Conservation (phyloP, 2,113 vertebrate species). For the Upupa epops region DNA sequence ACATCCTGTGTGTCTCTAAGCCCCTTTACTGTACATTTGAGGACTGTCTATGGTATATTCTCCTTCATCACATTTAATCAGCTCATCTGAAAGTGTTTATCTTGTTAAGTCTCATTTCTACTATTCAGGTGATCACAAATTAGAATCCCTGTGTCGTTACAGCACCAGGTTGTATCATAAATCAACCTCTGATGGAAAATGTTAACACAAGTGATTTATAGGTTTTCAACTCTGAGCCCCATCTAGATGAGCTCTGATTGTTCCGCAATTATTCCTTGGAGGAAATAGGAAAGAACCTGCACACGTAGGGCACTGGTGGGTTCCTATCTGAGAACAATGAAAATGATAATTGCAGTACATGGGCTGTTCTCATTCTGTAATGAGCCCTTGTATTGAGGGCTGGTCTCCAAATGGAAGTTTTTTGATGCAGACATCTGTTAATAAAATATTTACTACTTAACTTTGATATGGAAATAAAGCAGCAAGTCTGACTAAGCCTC, state of each 20-base stretch:
- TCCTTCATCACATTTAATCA: neutral
- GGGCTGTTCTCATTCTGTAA: conserved; percentile 1
- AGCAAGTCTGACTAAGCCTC: neutral
- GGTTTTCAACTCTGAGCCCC: conserved; percentile 43
- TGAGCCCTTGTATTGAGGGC: neutral
- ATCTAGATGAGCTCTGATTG: conserved; percentile 44
- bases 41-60: neutral
- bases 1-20: neutral
- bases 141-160: neutral
- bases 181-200: conserved; percentile 40
- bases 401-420: conserved; percentile 47
- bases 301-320: conserved; percentile 31
- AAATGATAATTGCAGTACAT: conserved; percentile 30
- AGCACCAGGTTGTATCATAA: conserved; percentile 18
- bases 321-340: conserved; percentile 57
- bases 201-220: conserved; percentile 54
- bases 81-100: neutral
- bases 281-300: conserved; percentile 43
- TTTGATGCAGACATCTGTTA: conserved; percentile 48
- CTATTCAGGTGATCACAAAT: conserved; percentile 2
- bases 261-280: conserved; percentile 51
- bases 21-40: neutral
- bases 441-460: conserved; percentile 58
- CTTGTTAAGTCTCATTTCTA: neutral
- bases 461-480: conserved; percentile 50